Conservation (phyloP, 2,113 vertebrate genomes). For the Gallinago jamesoni region DNA sequence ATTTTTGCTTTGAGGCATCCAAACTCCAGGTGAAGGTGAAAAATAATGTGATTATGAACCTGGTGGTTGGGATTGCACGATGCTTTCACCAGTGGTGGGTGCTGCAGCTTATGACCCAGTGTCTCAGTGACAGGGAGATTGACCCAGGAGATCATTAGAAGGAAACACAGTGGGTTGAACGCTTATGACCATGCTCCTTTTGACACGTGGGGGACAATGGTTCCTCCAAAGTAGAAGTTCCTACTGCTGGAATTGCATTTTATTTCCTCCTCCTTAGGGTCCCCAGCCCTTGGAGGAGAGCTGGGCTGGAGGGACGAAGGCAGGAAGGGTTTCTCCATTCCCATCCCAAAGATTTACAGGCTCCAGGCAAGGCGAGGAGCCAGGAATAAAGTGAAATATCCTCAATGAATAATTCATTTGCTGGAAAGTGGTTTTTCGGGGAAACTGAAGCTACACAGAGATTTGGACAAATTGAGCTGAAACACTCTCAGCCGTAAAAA, state of each 20-base stretch:
- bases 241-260: background rate
- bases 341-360: background rate
- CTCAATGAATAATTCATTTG: constrained; percentile 51
- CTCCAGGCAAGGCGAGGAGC: background rate
- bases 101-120: background rate
- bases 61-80: background rate
- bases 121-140: background rate
- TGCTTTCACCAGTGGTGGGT: background rate
- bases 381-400: constrained; percentile 42
- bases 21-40: background rate
- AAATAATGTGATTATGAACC: background rate
- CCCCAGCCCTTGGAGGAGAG: background rate
- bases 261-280: background rate
- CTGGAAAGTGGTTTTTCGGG: constrained; percentile 25
- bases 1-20: background rate
- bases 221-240: background rate
- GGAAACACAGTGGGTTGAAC: background rate
- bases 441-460: constrained; percentile 21
- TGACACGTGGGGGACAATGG: background rate
- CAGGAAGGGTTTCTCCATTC: background rate
- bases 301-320: background rate
- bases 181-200: background rate
- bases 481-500: constrained; percentile 27
- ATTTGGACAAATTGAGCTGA: constrained; percentile 39
- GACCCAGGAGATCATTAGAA: background rate